Base-by-base conservation (phyloP, 2,888 invertebrate species). In the Amphimallon solstitiale region DNA sequence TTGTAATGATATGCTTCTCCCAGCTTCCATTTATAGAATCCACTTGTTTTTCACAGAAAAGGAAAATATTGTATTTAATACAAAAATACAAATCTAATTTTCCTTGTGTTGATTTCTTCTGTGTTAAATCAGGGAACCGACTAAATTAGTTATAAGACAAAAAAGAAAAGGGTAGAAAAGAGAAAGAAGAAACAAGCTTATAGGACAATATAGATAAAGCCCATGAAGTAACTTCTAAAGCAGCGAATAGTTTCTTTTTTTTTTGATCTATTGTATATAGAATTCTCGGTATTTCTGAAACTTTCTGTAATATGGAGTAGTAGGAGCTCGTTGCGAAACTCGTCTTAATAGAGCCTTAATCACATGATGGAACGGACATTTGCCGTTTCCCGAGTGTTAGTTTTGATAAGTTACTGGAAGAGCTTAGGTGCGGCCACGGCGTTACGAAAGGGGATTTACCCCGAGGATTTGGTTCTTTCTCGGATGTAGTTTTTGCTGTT, bases 391-490 rank as follows among this genome's bases (percentile, higher is more conserved):
- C 65, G 65, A 62, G 71, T 63, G 66, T 70, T 70, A 73, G 75
- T 72, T 76, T 75, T 76, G 77, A 75, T 76, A 78, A 76, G 76
- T 77, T 76, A 74, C 72, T 74, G 68, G 63, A 70, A 56, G 71
- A 71, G 75, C 74, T 77, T 77, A 76, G 71, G 72, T 75, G 77
- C 73, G 77, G 77, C 74, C 74, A 74, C 68, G 73, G 72, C 69
- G 69, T 70, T 67, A 67, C 72, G 69, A 73, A 70, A 72, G 68
- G 70, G 76, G 77, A 77, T 77, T 76, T 76, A 74, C 74, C 66
- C 68, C 68, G 54, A 72, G 76, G 76, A 76, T 77, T 78, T 78
- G 65, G 71, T 74, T 76, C 74, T 76, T 77, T 77, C 72, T 72
- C 71, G 65, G 12, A 72, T 72, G 74, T 68, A 74, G 72, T 75